phyloP scores from a whole-genome alignment of 2,888 invertebrate species.

The Brachynemurus nebulosus region DNA sequence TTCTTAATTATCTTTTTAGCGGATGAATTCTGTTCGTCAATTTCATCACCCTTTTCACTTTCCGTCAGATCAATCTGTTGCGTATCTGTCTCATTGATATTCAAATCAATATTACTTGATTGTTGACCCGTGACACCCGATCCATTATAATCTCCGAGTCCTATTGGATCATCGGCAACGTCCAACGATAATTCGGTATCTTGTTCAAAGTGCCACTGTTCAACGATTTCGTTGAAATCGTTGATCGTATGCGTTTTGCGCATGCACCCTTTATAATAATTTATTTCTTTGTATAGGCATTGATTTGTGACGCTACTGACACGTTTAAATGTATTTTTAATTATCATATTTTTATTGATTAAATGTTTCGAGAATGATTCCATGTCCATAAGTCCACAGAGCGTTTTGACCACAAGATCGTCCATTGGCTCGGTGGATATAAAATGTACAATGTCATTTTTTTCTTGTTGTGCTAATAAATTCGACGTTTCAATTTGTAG shows the following conservation, averaged over 20 bases:
- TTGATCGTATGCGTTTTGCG: background rate
- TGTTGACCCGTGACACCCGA: background rate
- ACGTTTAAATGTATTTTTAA: slow-evolving; percentile 14
- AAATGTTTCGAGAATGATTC: slow-evolving; percentile 25
- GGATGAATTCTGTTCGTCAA: background rate
- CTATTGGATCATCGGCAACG: background rate
- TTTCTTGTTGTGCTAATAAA: too few relatives aligned
- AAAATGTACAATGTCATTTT: too few relatives aligned
- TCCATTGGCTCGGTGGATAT: slow-evolving; percentile 1
- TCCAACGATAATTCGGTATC: background rate
- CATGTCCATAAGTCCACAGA: slow-evolving; percentile 26
- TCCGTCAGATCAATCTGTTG: background rate
- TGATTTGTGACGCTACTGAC: background rate
- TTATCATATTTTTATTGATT: slow-evolving; percentile 16
- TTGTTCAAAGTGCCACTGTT: slow-evolving; percentile 1
- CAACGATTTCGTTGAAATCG: background rate
- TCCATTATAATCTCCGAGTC: too few relatives aligned
- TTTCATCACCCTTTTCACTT: background rate
- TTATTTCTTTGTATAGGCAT: background rate
- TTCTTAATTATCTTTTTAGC: background rate
- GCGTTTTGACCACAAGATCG: slow-evolving; percentile 20
- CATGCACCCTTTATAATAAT: slow-evolving; percentile 8
- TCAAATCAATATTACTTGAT: slow-evolving; percentile 6
- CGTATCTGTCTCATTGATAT: slow-evolving; percentile 1
- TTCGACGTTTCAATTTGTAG: background rate